Conservation (phyloP, 2,797 vertebrate genomes). For the Myotis vivesi region DNA sequence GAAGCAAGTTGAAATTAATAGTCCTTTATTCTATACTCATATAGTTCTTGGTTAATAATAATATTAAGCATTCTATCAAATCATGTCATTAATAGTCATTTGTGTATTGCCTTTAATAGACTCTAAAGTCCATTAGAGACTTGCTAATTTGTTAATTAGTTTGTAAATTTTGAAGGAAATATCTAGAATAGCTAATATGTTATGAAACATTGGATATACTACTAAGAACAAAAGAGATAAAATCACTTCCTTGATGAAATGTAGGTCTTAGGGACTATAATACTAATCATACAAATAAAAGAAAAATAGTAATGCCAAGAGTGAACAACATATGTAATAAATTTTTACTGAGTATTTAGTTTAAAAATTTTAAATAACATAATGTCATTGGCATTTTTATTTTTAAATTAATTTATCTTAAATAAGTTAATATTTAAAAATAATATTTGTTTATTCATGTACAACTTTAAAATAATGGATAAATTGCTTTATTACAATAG, state of each 20-base stretch:
- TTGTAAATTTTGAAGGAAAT: not conserved
- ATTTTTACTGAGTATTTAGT: not conserved
- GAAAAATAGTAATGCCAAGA: not conserved
- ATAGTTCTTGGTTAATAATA: not conserved
- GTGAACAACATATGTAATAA: not conserved
- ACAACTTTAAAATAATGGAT: not conserved
- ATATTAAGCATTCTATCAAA: not conserved
- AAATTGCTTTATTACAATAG: not conserved
- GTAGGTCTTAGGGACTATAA: not conserved
- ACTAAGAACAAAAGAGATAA: not conserved
- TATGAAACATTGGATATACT: not conserved
- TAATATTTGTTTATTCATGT: not conserved
- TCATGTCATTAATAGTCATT: not conserved
- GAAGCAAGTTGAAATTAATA: conserved; percentile 2
- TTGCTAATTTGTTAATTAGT: not conserved
- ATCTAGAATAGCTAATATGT: not conserved
- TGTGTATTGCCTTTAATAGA: not conserved
- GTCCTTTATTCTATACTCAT: not conserved
- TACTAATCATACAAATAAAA: not conserved
- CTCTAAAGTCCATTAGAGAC: not conserved
- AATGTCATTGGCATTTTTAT: not conserved
- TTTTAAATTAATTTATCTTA: not conserved
- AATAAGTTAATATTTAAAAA: not conserved
- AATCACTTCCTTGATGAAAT: not conserved
- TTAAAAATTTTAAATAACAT: not conserved